A percentile compares a stretch with the other conserved stretches of the same genome.
Evolutionary conservation across 2,888 invertebrate genomes (phyloP).

Genomic region (Sacculina carcini): DNA sequence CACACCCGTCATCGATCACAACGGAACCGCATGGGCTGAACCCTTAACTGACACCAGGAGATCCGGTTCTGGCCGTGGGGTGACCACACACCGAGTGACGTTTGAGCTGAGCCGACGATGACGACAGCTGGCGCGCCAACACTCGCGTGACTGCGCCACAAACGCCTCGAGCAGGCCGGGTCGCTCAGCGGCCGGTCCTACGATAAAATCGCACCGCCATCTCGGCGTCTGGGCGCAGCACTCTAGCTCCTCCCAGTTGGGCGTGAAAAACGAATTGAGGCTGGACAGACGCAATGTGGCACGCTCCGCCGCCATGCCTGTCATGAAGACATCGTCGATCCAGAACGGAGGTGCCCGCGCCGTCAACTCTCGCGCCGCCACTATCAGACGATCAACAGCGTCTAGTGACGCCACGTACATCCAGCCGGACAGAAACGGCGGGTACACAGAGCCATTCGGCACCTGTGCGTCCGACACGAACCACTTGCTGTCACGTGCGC

Average conservation of each 20-base stretch:
- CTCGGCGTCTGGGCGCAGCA: constrained; percentile 39
- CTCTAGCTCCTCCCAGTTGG: constrained; percentile 40
- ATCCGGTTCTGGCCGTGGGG: too few relatives aligned
- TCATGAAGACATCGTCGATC: constrained; percentile 72
- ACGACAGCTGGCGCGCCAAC: constrained; percentile 18
- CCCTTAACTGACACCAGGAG: too few relatives aligned
- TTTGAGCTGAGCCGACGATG: too few relatives aligned
- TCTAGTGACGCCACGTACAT: constrained; percentile 44
- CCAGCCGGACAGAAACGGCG: constrained; percentile 55
- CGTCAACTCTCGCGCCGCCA: too few relatives aligned
- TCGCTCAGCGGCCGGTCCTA: constrained; percentile 53
- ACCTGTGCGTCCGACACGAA: constrained; percentile 43
- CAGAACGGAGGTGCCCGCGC: constrained; percentile 41
- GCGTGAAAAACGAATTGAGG: constrained; percentile 29
- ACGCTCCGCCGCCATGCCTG: constrained; percentile 41
- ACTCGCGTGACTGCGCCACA: constrained; percentile 32
- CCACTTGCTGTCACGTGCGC: constrained; percentile 48
- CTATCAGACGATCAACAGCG: constrained; percentile 30
- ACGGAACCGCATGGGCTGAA: too few relatives aligned
- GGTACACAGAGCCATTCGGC: constrained; percentile 30
- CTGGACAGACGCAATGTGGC: constrained; percentile 26
- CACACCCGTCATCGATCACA: too few relatives aligned
- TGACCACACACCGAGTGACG: too few relatives aligned
- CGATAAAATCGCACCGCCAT: constrained; percentile 34
- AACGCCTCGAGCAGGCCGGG: constrained; percentile 37